Evolutionary conservation across 2,797 vertebrate genomes (phyloP).

Genomic region (Bradypodion ventrale): DNA sequence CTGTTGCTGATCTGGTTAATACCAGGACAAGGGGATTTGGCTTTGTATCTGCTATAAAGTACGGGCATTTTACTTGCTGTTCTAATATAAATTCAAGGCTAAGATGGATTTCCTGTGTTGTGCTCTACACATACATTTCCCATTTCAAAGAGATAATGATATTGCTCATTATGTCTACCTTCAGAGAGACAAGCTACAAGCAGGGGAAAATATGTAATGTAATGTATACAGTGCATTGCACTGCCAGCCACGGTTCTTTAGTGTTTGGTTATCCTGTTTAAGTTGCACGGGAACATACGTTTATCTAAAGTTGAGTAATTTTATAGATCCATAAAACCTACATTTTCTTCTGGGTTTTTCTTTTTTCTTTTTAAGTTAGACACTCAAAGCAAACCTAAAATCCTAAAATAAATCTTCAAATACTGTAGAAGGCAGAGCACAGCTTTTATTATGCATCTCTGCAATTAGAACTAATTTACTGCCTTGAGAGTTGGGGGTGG

Average conservation of each 20-base stretch:
- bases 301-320: slow-evolving; percentile 63
- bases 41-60: background rate
- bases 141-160: slow-evolving; percentile 9
- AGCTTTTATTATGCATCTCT: slow-evolving; percentile 73
- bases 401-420: slow-evolving; percentile 75
- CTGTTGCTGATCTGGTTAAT: background rate
- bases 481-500: slow-evolving; percentile 60
- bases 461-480: slow-evolving; percentile 83
- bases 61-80: background rate
- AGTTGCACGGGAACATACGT: slow-evolving; percentile 54
- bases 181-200: slow-evolving; percentile 38
- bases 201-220: slow-evolving; percentile 36
- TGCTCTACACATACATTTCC: slow-evolving; percentile 1
- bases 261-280: slow-evolving; percentile 55
- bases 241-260: slow-evolving; percentile 34
- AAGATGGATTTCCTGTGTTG: slow-evolving; percentile 9
- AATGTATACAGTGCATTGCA: slow-evolving; percentile 30
- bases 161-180: slow-evolving; percentile 16
- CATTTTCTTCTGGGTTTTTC: slow-evolving; percentile 66
- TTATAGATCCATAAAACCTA: slow-evolving; percentile 74
- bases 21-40: slow-evolving; percentile 19
- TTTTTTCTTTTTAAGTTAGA: slow-evolving; percentile 58
- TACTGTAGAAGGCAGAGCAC: slow-evolving; percentile 68
- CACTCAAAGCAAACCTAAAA: slow-evolving; percentile 66
- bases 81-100: slow-evolving; percentile 6